A percentile compares a stretch with the other conserved stretches of the same genome.
phyloP scores from a whole-genome alignment of 2,888 invertebrate species.

The Chrysolina oricalcia region DNA sequence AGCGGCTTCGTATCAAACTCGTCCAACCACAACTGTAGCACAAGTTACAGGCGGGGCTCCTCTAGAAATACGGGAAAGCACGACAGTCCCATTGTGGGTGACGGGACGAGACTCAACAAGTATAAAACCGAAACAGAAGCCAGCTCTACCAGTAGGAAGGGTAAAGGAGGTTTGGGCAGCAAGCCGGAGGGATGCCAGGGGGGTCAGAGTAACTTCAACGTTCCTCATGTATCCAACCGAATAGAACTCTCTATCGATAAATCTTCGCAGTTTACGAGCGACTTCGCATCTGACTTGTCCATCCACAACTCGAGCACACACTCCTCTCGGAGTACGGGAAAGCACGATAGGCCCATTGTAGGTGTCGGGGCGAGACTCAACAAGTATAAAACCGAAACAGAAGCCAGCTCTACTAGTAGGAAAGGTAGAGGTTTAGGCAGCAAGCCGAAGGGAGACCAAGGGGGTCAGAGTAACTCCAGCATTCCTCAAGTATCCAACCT shows the following conservation, averaged over 20 bases:
- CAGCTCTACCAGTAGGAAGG: constrained; percentile 55
- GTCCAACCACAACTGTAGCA: constrained; percentile 45
- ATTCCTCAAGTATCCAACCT: too few species aligned
- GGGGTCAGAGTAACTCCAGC: constrained; percentile 30
- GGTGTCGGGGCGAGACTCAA: constrained; percentile 66
- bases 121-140: constrained; percentile 54
- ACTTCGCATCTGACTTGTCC: constrained; percentile 49
- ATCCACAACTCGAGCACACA: constrained; percentile 43
- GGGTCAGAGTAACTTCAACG: constrained; percentile 24
- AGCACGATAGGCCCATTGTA: constrained; percentile 66
- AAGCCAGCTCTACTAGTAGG: constrained; percentile 54
- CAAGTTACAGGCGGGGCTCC: too few species aligned
- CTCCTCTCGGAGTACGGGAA: constrained; percentile 33
- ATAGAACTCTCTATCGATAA: too few species aligned
- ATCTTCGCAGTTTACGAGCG: background rate
- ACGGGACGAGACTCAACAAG: constrained; percentile 64
- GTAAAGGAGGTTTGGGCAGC: constrained; percentile 44
- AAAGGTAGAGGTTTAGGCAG: constrained; percentile 50
- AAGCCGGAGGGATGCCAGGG: constrained; percentile 52
- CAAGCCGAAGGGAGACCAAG: constrained; percentile 51
- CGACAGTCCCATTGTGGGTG: constrained; percentile 68
- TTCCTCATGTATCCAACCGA: too few species aligned
- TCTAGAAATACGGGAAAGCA: constrained; percentile 40
- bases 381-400: constrained; percentile 56
- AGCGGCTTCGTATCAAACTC: constrained; percentile 52